Conservation (phyloP, 1,140 invertebrate genomes). For the Lutraria rhynchaena region DNA sequence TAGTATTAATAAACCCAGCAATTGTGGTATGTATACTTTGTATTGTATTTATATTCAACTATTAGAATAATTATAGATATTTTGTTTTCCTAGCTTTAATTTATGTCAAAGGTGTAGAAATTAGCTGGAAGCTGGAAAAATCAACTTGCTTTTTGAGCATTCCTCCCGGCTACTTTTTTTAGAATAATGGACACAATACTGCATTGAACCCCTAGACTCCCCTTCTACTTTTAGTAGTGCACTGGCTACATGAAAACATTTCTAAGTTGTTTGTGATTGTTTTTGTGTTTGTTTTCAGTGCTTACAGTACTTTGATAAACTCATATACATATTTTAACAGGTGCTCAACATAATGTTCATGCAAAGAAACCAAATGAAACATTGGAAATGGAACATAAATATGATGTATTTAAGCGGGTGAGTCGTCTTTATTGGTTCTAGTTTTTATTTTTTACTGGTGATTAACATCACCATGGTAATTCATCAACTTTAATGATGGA, state of each 20-base stretch:
- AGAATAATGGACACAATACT: too few relatives aligned
- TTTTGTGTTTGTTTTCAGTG: neutral
- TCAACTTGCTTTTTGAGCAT: too few relatives aligned
- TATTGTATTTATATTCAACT: neutral
- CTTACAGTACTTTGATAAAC: neutral
- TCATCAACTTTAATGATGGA: neutral
- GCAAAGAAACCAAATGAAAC: neutral
- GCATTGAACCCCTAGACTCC: too few relatives aligned
- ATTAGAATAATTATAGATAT: neutral
- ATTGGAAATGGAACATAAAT: slow-evolving; percentile 17
- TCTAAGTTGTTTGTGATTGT: neutral
- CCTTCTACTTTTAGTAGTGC: too few relatives aligned
- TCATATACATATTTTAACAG: slow-evolving; percentile 5
- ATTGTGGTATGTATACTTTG: slow-evolving; percentile 77
- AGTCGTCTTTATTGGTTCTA: neutral
- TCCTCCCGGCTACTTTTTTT: neutral
- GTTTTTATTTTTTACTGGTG: neutral
- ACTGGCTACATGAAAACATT: too few relatives aligned
- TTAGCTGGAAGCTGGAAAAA: too few relatives aligned
- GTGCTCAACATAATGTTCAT: neutral
- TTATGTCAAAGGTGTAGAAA: slow-evolving; percentile 3
- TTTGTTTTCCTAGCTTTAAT: neutral
- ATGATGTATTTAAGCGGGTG: slow-evolving; percentile 19
- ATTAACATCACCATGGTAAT: neutral
- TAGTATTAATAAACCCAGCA: slow-evolving; percentile 64